These are phyloP conservation scores for Amphiduros pacificus DNA, from an alignment of 2,888 invertebrate genomes.

Conservation along the genomic window DNA sequence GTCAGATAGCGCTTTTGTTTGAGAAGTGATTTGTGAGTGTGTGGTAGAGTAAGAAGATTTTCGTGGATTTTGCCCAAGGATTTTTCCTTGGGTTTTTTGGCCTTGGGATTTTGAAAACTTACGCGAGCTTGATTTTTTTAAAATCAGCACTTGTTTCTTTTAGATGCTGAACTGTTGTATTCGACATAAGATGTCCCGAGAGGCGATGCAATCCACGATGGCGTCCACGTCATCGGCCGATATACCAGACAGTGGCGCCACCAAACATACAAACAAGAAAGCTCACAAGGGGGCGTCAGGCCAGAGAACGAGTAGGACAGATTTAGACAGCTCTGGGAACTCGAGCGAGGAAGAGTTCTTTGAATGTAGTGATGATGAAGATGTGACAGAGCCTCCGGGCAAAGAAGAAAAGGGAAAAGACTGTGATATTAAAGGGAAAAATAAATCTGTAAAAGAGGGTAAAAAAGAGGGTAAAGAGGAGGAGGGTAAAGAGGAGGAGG, in stretches of 20 bases:
- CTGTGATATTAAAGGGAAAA: conserved; percentile 10
- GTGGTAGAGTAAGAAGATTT: no score
- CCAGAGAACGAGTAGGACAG: not conserved
- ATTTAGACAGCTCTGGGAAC: no score
- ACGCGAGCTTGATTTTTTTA: no score
- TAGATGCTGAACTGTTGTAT: conserved; percentile 70
- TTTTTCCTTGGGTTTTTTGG: no score
- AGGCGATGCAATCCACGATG: conserved; percentile 35
- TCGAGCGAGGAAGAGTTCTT: conserved; percentile 52
- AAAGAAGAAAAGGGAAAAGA: no score
- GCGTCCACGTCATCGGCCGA: not conserved
- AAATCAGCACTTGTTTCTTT: conserved; percentile 11
- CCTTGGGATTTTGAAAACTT: no score
- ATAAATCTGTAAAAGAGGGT: conserved; percentile 2
- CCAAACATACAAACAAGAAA: no score
- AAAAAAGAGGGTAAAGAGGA: conserved; percentile 8
- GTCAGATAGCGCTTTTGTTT: no score
- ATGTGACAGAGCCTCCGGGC: conserved; percentile 18
- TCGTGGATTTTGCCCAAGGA: no score
- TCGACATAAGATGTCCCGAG: conserved; percentile 60
- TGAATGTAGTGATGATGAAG: conserved; percentile 43
- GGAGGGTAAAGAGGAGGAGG: conserved; percentile 4
- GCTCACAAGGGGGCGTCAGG: no score
- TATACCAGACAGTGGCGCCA: no score
- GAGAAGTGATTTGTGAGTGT: no score